Conservation (phyloP, 2,888 invertebrate species). For the Cancer borealis region DNA sequence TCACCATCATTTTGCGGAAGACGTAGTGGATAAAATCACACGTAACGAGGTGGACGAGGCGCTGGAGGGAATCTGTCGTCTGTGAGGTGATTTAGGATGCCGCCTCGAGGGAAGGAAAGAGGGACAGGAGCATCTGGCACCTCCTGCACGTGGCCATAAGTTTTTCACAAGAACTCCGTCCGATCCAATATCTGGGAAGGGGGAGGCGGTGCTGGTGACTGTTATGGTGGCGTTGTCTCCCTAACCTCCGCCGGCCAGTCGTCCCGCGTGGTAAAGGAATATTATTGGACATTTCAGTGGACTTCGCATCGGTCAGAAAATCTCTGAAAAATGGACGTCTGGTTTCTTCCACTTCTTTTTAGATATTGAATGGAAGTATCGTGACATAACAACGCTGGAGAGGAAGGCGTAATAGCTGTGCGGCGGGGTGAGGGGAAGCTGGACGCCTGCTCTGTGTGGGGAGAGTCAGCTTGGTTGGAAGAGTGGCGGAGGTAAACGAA, state of each 20-base stretch:
- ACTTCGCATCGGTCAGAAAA: background rate
- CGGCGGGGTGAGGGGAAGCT: background rate
- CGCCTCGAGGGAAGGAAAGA: background rate
- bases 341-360: background rate
- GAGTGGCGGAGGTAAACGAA: slow-evolving; percentile 1
- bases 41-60: background rate
- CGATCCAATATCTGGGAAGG: slow-evolving; percentile 1
- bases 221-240: background rate
- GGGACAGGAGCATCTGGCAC: background rate
- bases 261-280: background rate
- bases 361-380: background rate
- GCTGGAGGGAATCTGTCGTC: background rate
- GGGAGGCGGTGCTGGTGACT: background rate
- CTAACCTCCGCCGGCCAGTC: background rate
- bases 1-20: background rate
- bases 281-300: background rate
- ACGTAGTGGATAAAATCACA: background rate
- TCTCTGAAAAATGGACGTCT: background rate
- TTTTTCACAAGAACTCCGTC: slow-evolving; percentile 13
- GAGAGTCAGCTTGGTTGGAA: background rate
- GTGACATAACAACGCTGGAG: background rate
- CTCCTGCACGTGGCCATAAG: background rate
- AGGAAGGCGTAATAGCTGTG: background rate
- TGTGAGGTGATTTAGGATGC: background rate
- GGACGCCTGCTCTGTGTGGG: background rate